Evolutionary conservation across 2,797 vertebrate species (phyloP).

Genomic region (Triplophysa yarkandensis): DNA sequence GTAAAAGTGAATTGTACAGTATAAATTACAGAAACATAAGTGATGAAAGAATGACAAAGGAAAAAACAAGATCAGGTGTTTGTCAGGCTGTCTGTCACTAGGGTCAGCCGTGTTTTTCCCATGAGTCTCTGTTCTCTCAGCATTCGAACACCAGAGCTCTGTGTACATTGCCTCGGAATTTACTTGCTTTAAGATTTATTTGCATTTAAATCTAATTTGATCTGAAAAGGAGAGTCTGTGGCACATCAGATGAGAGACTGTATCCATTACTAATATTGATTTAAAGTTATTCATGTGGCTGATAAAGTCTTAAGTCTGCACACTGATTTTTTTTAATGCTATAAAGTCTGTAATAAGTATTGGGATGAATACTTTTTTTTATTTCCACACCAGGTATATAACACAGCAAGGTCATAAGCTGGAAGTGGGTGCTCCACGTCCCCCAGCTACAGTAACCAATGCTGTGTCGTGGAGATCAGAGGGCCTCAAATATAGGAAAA

Average conservation of each 20-base stretch:
- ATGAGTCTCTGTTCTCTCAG: constrained; percentile 16
- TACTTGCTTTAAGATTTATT: neutral
- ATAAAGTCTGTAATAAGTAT: no score
- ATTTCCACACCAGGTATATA: constrained; percentile 73
- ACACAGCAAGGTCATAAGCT: constrained; percentile 83
- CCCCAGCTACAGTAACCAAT: constrained; percentile 82
- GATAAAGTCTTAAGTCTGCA: neutral
- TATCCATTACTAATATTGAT: neutral
- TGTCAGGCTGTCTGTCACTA: constrained; percentile 37
- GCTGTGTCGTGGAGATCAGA: constrained; percentile 84
- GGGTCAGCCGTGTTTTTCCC: constrained; percentile 34
- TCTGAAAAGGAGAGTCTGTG: constrained; percentile 14
- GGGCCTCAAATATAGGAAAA: constrained; percentile 84
- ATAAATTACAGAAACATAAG: constrained; percentile 3
- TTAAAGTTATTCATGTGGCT: neutral
- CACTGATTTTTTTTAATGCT: neutral
- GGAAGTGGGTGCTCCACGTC: constrained; percentile 78
- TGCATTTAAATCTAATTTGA: constrained; percentile 9
- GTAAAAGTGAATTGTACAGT: neutral
- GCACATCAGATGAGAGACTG: neutral
- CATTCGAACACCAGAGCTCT: constrained; percentile 29
- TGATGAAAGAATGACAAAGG: constrained; percentile 21
- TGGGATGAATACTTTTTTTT: neutral
- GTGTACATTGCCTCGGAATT: constrained; percentile 34
- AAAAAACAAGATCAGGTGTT: constrained; percentile 47